Conservation (phyloP, 2,888 invertebrate genomes). For the Eucera pruinosa region DNA sequence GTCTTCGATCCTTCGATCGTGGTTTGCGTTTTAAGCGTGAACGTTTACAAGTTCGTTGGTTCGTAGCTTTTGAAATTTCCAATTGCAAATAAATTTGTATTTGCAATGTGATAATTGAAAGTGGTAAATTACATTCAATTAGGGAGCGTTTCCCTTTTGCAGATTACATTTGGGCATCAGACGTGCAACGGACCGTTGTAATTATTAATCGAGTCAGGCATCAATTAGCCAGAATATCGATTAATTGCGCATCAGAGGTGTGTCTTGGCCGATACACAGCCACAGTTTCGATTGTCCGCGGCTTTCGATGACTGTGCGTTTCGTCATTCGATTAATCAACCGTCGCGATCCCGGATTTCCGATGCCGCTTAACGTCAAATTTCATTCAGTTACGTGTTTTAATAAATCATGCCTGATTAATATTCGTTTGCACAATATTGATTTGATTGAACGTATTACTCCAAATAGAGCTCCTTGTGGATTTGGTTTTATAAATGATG, state of each 20-base stretch:
- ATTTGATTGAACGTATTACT: not conserved
- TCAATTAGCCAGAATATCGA: constrained; percentile 77
- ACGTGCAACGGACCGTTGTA: constrained; percentile 57
- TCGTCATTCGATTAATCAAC: constrained; percentile 72
- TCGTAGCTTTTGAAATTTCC: not conserved
- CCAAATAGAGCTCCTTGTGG: not conserved
- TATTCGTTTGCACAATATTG: not conserved
- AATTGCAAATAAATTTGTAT: not conserved
- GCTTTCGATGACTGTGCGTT: constrained; percentile 72
- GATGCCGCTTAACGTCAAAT: constrained; percentile 14
- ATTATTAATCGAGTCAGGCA: constrained; percentile 79
- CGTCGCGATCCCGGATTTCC: constrained; percentile 12
- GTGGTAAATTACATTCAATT: constrained; percentile 19
- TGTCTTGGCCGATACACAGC: constrained; percentile 51
- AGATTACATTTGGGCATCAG: constrained; percentile 34
- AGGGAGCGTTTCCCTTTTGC: constrained; percentile 28
- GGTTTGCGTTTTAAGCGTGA: too few relatives aligned
- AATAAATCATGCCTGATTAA: not conserved
- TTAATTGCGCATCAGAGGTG: constrained; percentile 74
- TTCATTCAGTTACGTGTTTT: not conserved
- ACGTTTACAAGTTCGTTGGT: not conserved
- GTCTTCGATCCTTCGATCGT: not conserved
- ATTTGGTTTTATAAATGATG: too few relatives aligned
- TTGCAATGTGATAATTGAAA: not conserved
- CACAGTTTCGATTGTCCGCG: constrained; percentile 64